Evolutionary conservation across 2,888 invertebrate genomes (phyloP).

Genomic region (Machimus rusticus): DNA sequence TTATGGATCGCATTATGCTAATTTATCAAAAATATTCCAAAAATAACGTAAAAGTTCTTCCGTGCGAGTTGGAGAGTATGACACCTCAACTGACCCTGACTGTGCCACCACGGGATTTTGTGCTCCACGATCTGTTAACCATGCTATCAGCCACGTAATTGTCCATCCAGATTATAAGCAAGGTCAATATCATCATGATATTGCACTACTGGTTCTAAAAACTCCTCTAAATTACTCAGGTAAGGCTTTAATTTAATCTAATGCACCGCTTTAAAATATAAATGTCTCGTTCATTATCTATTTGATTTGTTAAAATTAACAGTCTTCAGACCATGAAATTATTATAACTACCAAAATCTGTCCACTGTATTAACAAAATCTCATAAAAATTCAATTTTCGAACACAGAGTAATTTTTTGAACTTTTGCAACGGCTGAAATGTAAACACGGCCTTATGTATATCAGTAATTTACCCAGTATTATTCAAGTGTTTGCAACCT

Average conservation of each 20-base stretch:
- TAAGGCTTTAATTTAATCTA: slow-evolving; percentile 54
- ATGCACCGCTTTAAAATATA: background rate
- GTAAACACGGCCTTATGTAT: no score
- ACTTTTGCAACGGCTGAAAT: no score
- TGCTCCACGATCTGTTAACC: slow-evolving; percentile 73
- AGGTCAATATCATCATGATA: slow-evolving; percentile 74
- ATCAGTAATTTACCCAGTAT: no score
- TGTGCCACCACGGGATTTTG: slow-evolving; percentile 77
- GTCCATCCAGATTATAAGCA: slow-evolving; percentile 79
- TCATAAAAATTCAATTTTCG: no score
- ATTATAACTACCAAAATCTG: background rate
- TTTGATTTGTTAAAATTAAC: no score
- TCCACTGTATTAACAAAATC: background rate
- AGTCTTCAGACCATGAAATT: background rate
- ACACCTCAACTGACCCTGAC: slow-evolving; percentile 75
- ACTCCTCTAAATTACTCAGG: slow-evolving; percentile 73
- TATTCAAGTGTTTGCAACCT: no score
- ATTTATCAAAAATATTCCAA: background rate
- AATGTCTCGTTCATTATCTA: no score
- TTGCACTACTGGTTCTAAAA: slow-evolving; percentile 76
- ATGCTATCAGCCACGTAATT: slow-evolving; percentile 77
- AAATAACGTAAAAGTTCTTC: slow-evolving; percentile 67
- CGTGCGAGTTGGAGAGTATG: slow-evolving; percentile 78
- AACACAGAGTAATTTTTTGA: no score
- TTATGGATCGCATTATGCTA: background rate